Conservation (phyloP, 2,888 invertebrate genomes). For the Amblyteles armatorius region DNA sequence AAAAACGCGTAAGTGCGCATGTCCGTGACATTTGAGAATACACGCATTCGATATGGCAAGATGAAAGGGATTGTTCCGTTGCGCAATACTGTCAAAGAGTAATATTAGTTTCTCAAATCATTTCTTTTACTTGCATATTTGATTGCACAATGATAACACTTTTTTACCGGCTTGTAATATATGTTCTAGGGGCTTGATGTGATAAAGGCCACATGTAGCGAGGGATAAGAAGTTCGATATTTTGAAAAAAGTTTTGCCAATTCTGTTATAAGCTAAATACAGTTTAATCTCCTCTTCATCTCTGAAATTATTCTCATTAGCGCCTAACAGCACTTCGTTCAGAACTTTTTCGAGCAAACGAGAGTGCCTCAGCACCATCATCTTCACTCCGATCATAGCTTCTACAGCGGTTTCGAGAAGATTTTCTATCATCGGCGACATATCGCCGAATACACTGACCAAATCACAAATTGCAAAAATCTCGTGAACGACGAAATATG, state of each 20-base stretch:
- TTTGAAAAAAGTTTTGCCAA: slow-evolving; percentile 37
- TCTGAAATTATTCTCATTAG: slow-evolving; percentile 28
- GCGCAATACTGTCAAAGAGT: slow-evolving; percentile 37
- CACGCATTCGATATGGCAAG: slow-evolving; percentile 62
- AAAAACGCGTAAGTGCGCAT: slow-evolving; percentile 51
- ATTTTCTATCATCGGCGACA: slow-evolving; percentile 49
- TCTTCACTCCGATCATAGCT: slow-evolving; percentile 43
- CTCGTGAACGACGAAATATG: slow-evolving; percentile 31
- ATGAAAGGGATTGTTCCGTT: slow-evolving; percentile 52
- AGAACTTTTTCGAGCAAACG: slow-evolving; percentile 21
- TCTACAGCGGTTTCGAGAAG: slow-evolving; percentile 38
- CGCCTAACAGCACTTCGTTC: neutral
- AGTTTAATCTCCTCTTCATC: slow-evolving; percentile 34
- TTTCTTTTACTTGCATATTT: neutral
- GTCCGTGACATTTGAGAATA: slow-evolving; percentile 57
- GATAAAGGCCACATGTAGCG: slow-evolving; percentile 26
- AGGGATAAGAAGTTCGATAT: slow-evolving; percentile 26
- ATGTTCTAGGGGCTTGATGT: slow-evolving; percentile 36
- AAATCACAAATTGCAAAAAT: slow-evolving; percentile 34
- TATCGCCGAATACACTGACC: slow-evolving; percentile 33
- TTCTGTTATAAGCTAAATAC: slow-evolving; percentile 33
- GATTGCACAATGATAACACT: too few species aligned
- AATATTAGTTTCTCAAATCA: neutral
- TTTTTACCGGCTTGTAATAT: slow-evolving; percentile 20
- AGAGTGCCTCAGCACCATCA: slow-evolving; percentile 51